Conservation (phyloP, 2,113 vertebrate genomes). For the Danionella cerebrum region DNA sequence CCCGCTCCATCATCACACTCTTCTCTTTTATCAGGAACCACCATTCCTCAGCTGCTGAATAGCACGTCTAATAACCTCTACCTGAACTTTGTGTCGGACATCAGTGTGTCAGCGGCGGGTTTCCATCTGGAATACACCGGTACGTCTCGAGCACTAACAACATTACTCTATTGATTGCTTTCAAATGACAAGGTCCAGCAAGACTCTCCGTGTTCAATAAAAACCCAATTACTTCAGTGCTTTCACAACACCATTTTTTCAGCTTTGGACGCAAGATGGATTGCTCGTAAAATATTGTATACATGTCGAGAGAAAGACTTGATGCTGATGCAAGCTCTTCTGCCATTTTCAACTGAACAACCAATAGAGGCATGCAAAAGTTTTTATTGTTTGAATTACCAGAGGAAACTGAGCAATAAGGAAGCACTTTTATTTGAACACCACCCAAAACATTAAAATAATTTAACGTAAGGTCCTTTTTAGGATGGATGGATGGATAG, state of each 20-base stretch:
- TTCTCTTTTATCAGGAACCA: constrained; percentile 75
- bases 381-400: too few relatives aligned
- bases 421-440: too few relatives aligned
- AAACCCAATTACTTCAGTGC: neutral
- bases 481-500: neutral
- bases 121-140: constrained; percentile 98
- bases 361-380: too few relatives aligned
- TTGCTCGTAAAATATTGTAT: too few relatives aligned
- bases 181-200: neutral
- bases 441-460: neutral
- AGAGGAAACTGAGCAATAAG: too few relatives aligned
- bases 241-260: too few relatives aligned
- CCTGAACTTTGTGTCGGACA: constrained; percentile 91
- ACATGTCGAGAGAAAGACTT: too few relatives aligned
- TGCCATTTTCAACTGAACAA: too few relatives aligned
- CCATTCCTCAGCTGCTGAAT: constrained; percentile 91
- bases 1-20: too few relatives aligned
- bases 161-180: constrained; percentile 14
- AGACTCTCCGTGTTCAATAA: neutral
- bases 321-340: too few relatives aligned
- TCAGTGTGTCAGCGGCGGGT: constrained; percentile 94
- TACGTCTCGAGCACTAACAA: constrained; percentile 47
- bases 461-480: too few relatives aligned
- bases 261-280: too few relatives aligned
- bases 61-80: constrained; percentile 97